Base-by-base conservation (phyloP, 2,888 invertebrate genomes). In the Abrostola triplasia region DNA sequence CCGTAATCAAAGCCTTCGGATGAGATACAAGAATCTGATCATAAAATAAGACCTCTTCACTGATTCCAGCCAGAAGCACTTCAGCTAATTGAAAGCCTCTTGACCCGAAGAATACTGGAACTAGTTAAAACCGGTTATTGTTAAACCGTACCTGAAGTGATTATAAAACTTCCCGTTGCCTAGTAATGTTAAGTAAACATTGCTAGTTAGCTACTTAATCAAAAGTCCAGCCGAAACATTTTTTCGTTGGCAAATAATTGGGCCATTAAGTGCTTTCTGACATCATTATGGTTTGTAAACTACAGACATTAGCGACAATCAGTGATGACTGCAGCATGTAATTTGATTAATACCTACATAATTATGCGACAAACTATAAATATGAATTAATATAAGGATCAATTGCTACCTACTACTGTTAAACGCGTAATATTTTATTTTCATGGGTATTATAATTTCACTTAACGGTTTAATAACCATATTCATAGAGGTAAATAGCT, bases 121-220 rank as follows among this genome's bases (percentile, higher is more conserved):
- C 47, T 50, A 64, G 54, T 67, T 64, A 49, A 67, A 72, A 73
- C 70, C 57, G 54, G 67, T 59, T 61, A 71, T 74, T 77, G 69
- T 76, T 70, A 69, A 54, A 62, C 48, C 64, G 49, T 65, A 59
- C 51, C 47, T 58, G 52, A 49, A 68, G 59, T 61, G 55, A 59
- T 67, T 55, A 68, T 74, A 79, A 83, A 83, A 79, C 70, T 76
- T 80, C 76, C 73, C 59, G 88, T 88, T 71, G 75, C 88, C 69
- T 81, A 62, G 86, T 84, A 81, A 86, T 86, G 52, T 58, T 64
- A 65, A 64, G 77, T 83, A 87, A 87, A 88, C 88, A 89, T 74
- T 76, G 72, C 70, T 80, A 64, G 66, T 71, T 80, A 64, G 66
- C 62, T 52, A 41, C 82, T n/a, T n/a, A n/a, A n/a, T n/a, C n/a